Evolutionary conservation across 2,113 vertebrate species (phyloP), one percentile per base, ranked within the genome.

Genomic region (Romanogobio albipinnatus): DNA sequence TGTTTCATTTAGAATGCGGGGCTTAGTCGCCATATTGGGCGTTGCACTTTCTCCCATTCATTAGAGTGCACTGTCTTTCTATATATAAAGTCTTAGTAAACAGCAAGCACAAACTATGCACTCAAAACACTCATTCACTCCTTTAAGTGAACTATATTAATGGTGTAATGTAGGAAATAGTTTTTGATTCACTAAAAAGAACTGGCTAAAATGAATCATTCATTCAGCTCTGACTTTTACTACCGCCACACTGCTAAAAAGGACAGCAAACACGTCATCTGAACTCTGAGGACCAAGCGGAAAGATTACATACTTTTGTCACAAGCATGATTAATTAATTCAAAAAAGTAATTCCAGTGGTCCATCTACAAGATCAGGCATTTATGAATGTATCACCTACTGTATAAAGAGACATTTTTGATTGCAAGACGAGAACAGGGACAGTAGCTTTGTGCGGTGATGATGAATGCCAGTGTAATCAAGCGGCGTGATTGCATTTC

Each of bases 261-360:
- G 56, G 86, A 89, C 91, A 91, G 90, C 90, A 92, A 92, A 93
- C 90, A 39, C 39, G 91, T 92, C 92, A 93, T 90, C 91, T 88
- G 85, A 90, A 92, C 87, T 86, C 53, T 51, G 17, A 87, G 74
- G 59, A 45, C 33, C 22, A 24, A 7, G 62, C 3, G 6, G 29
- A 73, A 73, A 73, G 4, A 71, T 71, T n/a, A 45, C 68, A 49
- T 39, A 49, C 47, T 56, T 61, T 7, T 43, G 51, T 53, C 51
- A 7, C 5, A 56, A 56, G 53, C 19, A 36, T 78, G 45, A 62
- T 13, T 83, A 80, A 89, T 87, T 83, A 58, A 33, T 19, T 29
- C 13, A 78, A 85, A 85, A 82, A 78, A 86, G 43, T 84, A 9
- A 82, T 81, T 81, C 86, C 66, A 33, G 24, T 14, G 17, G 64